A percentile compares a stretch with the other conserved stretches of the same genome.
phyloP scores from a whole-genome alignment of 2,113 vertebrate genomes.

The Semicossyphus pulcher region DNA sequence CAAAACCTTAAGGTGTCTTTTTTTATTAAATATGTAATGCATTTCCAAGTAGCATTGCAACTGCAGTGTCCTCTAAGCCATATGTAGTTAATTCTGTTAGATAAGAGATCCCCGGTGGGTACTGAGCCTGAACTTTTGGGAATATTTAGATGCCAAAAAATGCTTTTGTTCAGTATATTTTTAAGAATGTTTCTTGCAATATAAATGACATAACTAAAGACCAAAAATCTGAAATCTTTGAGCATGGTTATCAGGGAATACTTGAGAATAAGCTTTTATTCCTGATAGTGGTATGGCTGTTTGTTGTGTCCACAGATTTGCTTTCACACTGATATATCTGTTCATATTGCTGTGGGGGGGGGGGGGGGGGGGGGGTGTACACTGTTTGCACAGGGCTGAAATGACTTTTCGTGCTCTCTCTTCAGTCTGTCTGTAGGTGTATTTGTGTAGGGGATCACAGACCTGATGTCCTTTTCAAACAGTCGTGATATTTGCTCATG shows the following conservation, averaged over 20 bases:
- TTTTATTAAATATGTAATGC: neutral
- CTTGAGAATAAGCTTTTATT: conserved; percentile 20
- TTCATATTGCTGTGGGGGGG: conserved; percentile 48
- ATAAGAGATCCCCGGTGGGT: conserved; percentile 59
- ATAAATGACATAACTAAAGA: conserved; percentile 9
- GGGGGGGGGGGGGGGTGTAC: conserved; percentile 23
- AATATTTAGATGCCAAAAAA: conserved; percentile 21
- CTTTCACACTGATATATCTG: conserved; percentile 57
- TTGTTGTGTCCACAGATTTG: conserved; percentile 56
- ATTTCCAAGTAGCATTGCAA: neutral
- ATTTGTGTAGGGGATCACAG: conserved; percentile 27
- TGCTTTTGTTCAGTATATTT: conserved; percentile 24
- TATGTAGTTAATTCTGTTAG: neutral
- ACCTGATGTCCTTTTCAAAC: conserved; percentile 29
- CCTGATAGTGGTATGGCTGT: conserved; percentile 30
- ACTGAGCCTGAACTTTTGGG: conserved; percentile 23
- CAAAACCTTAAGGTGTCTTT: neutral
- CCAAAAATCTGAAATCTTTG: neutral
- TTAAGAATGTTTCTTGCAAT: conserved; percentile 8
- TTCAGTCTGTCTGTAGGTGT: conserved; percentile 45
- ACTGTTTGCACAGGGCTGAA: conserved; percentile 40
- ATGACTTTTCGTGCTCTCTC: conserved; percentile 18
- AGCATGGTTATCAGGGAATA: conserved; percentile 18
- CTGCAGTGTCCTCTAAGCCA: neutral
- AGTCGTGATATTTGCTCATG: neutral